Percentiles rank a stretch among this genome's conserved stretches.
Evolutionary conservation across 2,888 invertebrate genomes (phyloP).

Genomic region (Scaeva pyrastri): DNA sequence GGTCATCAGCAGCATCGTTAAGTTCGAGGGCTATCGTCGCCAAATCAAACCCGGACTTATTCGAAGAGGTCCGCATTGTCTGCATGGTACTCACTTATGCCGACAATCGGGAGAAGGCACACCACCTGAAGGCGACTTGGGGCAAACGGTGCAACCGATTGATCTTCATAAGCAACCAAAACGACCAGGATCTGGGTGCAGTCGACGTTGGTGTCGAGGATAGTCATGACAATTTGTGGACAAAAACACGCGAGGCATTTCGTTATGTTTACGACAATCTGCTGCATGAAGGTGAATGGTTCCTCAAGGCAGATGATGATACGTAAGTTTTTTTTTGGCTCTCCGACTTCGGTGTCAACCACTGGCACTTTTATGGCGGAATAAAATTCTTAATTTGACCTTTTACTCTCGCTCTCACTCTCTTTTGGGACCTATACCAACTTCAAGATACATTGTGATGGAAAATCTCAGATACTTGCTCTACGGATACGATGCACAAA

Average conservation of each 20-base stretch:
- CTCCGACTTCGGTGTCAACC: background rate
- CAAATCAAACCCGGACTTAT: conserved; percentile 83
- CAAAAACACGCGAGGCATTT: conserved; percentile 96
- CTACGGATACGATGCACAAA: conserved; percentile 87
- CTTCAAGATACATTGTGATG: conserved; percentile 92
- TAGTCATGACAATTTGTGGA: conserved; percentile 95
- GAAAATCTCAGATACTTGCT: conserved; percentile 97
- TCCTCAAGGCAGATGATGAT: conserved; percentile 98
- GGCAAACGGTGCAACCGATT: conserved; percentile 93
- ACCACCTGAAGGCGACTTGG: conserved; percentile 96
- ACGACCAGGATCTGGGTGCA: conserved; percentile 90
- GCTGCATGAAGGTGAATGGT: conserved; percentile 94
- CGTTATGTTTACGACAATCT: conserved; percentile 92
- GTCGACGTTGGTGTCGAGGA: conserved; percentile 92
- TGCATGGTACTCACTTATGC: conserved; percentile 98
- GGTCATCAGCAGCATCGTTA: conserved; percentile 33
- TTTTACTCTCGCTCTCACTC: conserved; percentile 7
- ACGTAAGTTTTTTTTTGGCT: conserved; percentile 88
- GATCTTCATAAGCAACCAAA: conserved; percentile 92
- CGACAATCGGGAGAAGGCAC: conserved; percentile 93
- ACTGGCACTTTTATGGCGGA: background rate
- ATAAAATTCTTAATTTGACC: conserved; percentile 3
- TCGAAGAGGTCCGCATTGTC: conserved; percentile 90
- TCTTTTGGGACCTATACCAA: background rate
- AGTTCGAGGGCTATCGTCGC: background rate